phyloP scores from a whole-genome alignment of 2,888 invertebrate species.

The Apamea anceps region DNA sequence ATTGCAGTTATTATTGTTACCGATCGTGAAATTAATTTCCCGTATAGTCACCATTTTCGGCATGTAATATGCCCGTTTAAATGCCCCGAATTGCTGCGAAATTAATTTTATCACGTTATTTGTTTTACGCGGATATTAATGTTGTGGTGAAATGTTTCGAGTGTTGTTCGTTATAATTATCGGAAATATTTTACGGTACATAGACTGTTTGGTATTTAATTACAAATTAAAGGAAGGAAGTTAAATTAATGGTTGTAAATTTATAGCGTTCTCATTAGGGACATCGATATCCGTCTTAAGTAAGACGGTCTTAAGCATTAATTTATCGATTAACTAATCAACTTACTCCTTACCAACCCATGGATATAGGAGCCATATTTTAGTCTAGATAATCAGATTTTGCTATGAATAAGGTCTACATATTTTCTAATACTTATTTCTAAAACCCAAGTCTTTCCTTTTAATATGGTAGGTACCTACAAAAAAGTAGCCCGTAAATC shows the following conservation, averaged over 20 bases:
- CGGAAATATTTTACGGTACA: slow-evolving; percentile 55
- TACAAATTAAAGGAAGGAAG: slow-evolving; percentile 27
- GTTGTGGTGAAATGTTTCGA: slow-evolving; percentile 65
- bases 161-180: slow-evolving; percentile 60
- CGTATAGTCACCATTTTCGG: slow-evolving; percentile 77
- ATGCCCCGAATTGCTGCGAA: slow-evolving; percentile 77
- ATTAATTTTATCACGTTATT: slow-evolving; percentile 79
- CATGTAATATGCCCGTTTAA: slow-evolving; percentile 77
- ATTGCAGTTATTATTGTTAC: slow-evolving; percentile 85
- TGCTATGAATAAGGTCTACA: neutral
- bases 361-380: neutral
- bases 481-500: neutral
- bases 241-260: slow-evolving; percentile 4
- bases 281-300: slow-evolving; percentile 19
- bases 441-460: neutral
- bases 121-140: slow-evolving; percentile 72
- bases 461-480: neutral
- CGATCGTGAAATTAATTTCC: slow-evolving; percentile 87
- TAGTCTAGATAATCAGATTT: neutral
- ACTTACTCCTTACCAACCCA: neutral
- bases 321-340: neutral
- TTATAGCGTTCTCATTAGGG: slow-evolving; percentile 23
- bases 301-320: neutral
- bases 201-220: slow-evolving; percentile 50
- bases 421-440: neutral